Evolutionary conservation across 2,888 invertebrate genomes (phyloP).

Genomic region (Nomada fucata): DNA sequence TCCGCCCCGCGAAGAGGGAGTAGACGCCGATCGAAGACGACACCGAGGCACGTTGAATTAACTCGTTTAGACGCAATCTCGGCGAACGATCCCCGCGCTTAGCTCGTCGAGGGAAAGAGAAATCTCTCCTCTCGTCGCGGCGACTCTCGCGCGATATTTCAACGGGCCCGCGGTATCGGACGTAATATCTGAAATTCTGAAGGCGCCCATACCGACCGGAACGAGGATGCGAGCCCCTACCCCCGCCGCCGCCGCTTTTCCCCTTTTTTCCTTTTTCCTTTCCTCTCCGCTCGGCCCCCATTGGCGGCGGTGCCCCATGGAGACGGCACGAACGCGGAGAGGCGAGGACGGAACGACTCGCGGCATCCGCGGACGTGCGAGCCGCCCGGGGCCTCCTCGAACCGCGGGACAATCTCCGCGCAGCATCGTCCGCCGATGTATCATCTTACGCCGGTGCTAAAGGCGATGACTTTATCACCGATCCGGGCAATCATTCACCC

Average conservation of each 20-base stretch:
- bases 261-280: slow-evolving; percentile 16
- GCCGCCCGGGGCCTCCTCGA: slow-evolving; percentile 38
- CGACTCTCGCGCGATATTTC: slow-evolving; percentile 67
- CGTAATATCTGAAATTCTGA: slow-evolving; percentile 74
- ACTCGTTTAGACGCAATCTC: slow-evolving; percentile 77
- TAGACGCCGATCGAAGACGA: slow-evolving; percentile 39
- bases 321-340: background rate
- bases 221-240: slow-evolving; percentile 51
- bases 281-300: slow-evolving; percentile 2
- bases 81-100: slow-evolving; percentile 62
- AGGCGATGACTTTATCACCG: slow-evolving; percentile 84
- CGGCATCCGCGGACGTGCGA: slow-evolving; percentile 23
- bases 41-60: slow-evolving; percentile 68
- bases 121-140: slow-evolving; percentile 44
- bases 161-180: slow-evolving; percentile 67
- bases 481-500: slow-evolving; percentile 78
- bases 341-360: background rate
- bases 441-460: slow-evolving; percentile 83
- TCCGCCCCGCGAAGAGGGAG: background rate
- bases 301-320: background rate
- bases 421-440: slow-evolving; percentile 83
- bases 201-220: slow-evolving; percentile 66
- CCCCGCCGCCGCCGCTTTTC: slow-evolving; percentile 16
- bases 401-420: slow-evolving; percentile 77
- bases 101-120: slow-evolving; percentile 41